Evolutionary conservation across 2,797 vertebrate genomes (phyloP), one percentile per base, ranked within the genome.

Genomic region (Gymnoscopelus microlampas): DNA sequence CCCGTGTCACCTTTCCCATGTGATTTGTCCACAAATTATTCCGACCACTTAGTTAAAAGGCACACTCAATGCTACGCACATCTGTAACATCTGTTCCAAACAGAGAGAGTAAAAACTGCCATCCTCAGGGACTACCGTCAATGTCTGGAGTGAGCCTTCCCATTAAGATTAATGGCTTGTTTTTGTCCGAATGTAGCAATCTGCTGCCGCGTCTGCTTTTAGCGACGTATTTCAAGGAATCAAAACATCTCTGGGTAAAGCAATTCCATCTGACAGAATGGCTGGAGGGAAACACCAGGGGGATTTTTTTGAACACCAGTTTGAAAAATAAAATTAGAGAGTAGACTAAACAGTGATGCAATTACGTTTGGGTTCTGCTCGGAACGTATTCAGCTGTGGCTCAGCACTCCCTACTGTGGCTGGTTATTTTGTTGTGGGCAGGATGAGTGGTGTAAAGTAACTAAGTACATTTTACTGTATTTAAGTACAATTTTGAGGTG

Each of bases 151-250:
- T 35, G 54, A 66, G 53, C 50, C 35, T 51, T 66, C 77, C 53
- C 54, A 73, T 77, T 82, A 79, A 74, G 53, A 73, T 77, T 82
- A 79, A 74, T 63, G 63, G 19, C 63, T 75, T 70, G 64, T 68
- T 79, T 48, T 60, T 75, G 62, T 73, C 69, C 44, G 60, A 71
- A 64, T 70, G 80, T 59, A 78, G 79, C 69, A 69, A 56, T 80
- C 81, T 77, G 49, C 55, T 47, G 4, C 72, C 75, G 75, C 23
- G 68, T 57, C 73, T 60, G 39, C 66, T 65, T 53, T 79, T 49
- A 66, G 71, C 62, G 68, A 77, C 60, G 61, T 56, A 35, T 88
- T 75, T 79, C 63, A 49, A 47, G 58, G 48, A 69, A 66, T 74
- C 53, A 49, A 57, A 72, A 76, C 39, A 60, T 64, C 53, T 76